Evolutionary conservation across 2,797 vertebrate species (phyloP), one percentile per base, ranked within the genome.

Genomic region (Sebastes umbrosus): DNA sequence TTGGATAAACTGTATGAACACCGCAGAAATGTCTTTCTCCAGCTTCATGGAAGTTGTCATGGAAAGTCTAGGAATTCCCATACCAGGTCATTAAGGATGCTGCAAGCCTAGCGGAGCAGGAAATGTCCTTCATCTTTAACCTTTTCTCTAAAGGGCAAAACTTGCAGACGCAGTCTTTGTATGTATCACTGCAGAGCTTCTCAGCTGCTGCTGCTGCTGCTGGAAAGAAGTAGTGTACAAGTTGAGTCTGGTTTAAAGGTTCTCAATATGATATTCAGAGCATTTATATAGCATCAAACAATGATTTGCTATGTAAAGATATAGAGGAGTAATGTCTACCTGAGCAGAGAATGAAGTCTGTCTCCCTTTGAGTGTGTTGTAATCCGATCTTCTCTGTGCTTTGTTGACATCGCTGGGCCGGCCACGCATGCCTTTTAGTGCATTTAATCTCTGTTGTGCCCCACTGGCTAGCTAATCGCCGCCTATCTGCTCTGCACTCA

Each of bases 81-180:
- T 5, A 66, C 39, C 69, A 36, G 60, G 11, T 85, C 43, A 69
- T 90, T 88, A 87, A 73, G 66, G 39, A 80, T 77, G 77, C 71
- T 24, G 36, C 4, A 9, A 80, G 72, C 20, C 69, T 20, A 67
- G 62, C 80, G 46, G 73, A 82, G 73, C 77, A 67, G 73, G 74
- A 82, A 36, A 69, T 0, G 64, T 78, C 67, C 52, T 76, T 83
- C 83, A 82, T 89, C 62, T 69, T 71, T 83, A 77, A 82, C 80
- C 87, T 85, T 93, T 88, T 86, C 55, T 67, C 32, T 65, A 88
- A 89, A 91, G 88, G 90, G 82, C 77, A 87, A 62, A 62, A 84
- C 78, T 70, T 20, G 60, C 68, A 70, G 58, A 69, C 62, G 63
- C 13, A 1, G 52, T 60, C 74, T 75, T 69, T 60, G 24, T 46